Base-by-base conservation (phyloP, 2,113 vertebrate species). In the Cricetomys ansorgei region DNA sequence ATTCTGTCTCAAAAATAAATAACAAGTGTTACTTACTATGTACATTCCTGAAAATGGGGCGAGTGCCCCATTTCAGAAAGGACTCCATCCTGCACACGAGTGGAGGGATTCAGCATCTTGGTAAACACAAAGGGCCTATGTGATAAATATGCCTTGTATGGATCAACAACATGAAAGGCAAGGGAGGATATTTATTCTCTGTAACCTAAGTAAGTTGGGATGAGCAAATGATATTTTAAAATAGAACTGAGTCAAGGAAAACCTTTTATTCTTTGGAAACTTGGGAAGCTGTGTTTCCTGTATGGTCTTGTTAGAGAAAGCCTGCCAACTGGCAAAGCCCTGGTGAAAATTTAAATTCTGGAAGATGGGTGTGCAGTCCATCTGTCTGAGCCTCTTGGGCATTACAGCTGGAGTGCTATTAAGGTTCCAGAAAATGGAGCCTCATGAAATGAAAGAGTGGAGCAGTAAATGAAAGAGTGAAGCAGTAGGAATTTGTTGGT, bases 41-140 rank as follows among this genome's bases (percentile, higher is more conserved):
- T 81, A 25, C 7, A 50, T 70, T 79, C 43, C 21, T 65, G n/a
- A 86, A 40, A 94, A 70, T 48, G 37, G 50, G 48, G 84, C n/a
- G 70, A 50, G 84, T 75, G 15, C 59, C 8, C 27, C 31, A 31
- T 10, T 89, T 59, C 5, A 59, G 73, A 87, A 89, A 76, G 53
- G 37, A 75, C 34, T 88, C 29, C 5, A 19, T 84, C 55, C 62
- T 87, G 31, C 45, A 62, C 70, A 43, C 94, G 50, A 40, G 31
- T 67, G 65, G 70, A 77, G 37, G 25, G 53, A 88, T 91, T 92
- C 86, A n/a, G 31, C 64, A n/a, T 84, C 64, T 94, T 92, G 25
- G 8, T 94, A 91, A 95, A 75, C 16, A 62, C 23, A 75, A 64
- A 86, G 50, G 55, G 23, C 69, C 34, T 70, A 0, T 62, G 7